A percentile compares a stretch with the other conserved stretches of the same genome.
Conservation (phyloP, 35 echinoderm and acorn worm species). For the Diadema setosum region DNA sequence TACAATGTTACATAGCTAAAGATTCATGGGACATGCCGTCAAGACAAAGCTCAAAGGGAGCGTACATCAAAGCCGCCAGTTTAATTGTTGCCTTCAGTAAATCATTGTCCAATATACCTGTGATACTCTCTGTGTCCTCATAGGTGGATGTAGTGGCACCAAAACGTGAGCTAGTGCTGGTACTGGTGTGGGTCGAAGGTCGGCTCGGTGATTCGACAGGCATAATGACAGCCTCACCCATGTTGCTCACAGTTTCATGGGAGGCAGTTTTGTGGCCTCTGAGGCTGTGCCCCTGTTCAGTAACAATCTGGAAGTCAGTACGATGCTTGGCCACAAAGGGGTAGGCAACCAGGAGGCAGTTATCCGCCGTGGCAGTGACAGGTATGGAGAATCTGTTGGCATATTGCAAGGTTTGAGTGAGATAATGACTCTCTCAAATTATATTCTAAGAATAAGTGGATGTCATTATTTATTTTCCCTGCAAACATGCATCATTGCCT, state of each 20-base stretch:
- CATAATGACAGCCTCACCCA: conserved; percentile 89
- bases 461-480: too few relatives aligned
- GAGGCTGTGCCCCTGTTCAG: conserved; percentile 78
- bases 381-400: conserved; percentile 85
- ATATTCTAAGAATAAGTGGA: too few relatives aligned
- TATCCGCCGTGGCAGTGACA: conserved; percentile 96
- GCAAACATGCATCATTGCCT: too few relatives aligned
- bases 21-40: too few relatives aligned
- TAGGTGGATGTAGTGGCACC: conserved; percentile 84
- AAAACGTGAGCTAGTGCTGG: conserved; percentile 87
- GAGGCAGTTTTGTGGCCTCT: conserved; percentile 55
- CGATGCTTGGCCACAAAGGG: conserved; percentile 95
- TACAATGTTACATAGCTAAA: too few relatives aligned
- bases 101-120: too few relatives aligned
- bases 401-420: background rate
- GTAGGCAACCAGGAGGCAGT: conserved; percentile 90
- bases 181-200: conserved; percentile 59
- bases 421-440: too few relatives aligned
- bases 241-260: conserved; percentile 53
- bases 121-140: conserved; percentile 88
- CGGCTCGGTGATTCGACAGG: conserved; percentile 78
- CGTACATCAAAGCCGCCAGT: too few relatives aligned
- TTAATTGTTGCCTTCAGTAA: too few relatives aligned
- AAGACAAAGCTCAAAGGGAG: too few relatives aligned
- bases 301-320: conserved; percentile 95